These are phyloP conservation scores for Pantherophis vulpinus DNA, from an alignment of 2,797 vertebrate genomes.

Conservation along the genomic window DNA sequence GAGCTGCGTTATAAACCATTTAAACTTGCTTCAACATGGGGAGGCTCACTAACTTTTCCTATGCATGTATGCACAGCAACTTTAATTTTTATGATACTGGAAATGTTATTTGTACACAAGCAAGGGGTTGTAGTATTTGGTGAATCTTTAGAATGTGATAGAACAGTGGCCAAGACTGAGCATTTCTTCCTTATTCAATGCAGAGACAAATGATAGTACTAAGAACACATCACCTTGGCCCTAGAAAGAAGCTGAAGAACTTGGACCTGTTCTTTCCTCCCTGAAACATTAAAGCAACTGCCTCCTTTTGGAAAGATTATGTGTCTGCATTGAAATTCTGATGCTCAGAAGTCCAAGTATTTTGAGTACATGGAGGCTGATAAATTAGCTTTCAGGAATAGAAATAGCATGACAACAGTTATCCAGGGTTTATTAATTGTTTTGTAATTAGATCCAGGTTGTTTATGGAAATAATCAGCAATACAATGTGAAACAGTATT, in stretches of 20 bases:
- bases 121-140: not conserved
- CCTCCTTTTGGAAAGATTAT: not conserved
- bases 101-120: not conserved
- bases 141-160: not conserved
- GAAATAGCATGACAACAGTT: not conserved
- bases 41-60: not conserved
- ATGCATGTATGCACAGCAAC: not conserved
- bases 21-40: not conserved
- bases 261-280: not conserved
- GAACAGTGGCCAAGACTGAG: not conserved
- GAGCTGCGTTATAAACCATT: not conserved
- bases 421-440: not conserved
- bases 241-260: not conserved
- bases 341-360: not conserved
- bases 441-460: not conserved
- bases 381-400: not conserved
- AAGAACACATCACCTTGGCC: not conserved
- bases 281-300: not conserved
- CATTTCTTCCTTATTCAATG: not conserved
- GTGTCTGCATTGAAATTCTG: not conserved
- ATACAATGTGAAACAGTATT: not conserved
- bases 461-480: not conserved
- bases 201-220: not conserved
- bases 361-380: not conserved
- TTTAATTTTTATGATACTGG: not conserved